Conservation (phyloP, 2,797 vertebrate species). For the Cephalopachus bancanus region DNA sequence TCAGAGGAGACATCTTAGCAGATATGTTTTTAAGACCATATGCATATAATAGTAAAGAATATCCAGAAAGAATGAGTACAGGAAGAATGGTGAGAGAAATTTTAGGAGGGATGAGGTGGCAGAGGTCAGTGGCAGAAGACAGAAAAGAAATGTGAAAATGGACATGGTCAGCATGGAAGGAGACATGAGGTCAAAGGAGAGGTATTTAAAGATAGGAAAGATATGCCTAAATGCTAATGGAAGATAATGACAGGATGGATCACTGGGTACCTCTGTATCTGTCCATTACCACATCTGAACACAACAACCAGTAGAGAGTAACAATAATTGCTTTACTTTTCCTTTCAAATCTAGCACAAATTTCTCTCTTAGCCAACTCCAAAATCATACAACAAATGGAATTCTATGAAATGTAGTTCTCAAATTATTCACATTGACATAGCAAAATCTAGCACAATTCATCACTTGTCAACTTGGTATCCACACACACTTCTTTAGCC, state of each 20-base stretch:
- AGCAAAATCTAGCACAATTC: background rate
- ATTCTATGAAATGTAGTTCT: conserved; percentile 38
- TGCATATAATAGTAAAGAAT: background rate
- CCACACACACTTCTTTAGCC: background rate
- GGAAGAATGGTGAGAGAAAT: background rate
- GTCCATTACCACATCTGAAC: background rate
- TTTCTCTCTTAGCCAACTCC: background rate
- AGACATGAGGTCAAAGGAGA: background rate
- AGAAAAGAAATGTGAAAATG: conserved; percentile 14
- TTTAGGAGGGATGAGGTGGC: background rate
- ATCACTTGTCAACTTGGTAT: background rate
- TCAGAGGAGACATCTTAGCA: background rate
- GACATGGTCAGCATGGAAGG: background rate
- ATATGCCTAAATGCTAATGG: background rate
- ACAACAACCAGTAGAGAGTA: background rate
- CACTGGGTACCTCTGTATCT: background rate
- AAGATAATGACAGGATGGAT: background rate
- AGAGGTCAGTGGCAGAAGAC: background rate
- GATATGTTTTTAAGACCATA: background rate
- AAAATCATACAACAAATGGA: background rate
- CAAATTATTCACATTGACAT: conserved; percentile 13
- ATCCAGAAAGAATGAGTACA: background rate
- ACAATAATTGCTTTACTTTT: background rate
- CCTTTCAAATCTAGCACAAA: conserved; percentile 16
- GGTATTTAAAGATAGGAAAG: conserved; percentile 12